Evolutionary conservation across 2,888 invertebrate species (phyloP).

Genomic region (Zaprionus lineosus): DNA sequence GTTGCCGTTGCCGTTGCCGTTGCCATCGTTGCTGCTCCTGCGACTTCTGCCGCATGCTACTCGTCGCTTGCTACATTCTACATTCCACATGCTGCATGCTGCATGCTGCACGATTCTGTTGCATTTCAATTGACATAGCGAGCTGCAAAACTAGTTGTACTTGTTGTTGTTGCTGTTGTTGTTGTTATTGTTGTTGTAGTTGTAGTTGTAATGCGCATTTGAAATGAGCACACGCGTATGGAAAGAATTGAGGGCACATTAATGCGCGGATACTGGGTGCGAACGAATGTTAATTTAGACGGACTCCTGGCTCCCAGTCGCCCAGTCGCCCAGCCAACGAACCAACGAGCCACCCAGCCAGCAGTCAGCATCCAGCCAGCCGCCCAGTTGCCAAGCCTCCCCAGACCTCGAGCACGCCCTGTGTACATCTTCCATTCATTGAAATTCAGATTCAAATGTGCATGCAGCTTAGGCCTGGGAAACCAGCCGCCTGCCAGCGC

Average conservation of each 20-base stretch:
- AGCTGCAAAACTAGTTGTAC: slow-evolving; percentile 49
- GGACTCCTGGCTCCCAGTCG: too few species aligned
- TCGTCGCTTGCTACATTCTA: slow-evolving; percentile 25
- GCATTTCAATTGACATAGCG: slow-evolving; percentile 73
- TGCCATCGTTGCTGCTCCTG: too few species aligned
- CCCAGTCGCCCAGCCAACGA: too few species aligned
- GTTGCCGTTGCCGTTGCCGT: too few species aligned
- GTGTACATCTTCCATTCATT: slow-evolving; percentile 20
- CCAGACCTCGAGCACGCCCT: background rate
- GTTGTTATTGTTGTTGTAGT: slow-evolving; percentile 21
- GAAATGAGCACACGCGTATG: slow-evolving; percentile 76
- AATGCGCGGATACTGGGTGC: slow-evolving; percentile 59
- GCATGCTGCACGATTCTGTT: slow-evolving; percentile 43
- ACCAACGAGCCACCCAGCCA: too few species aligned
- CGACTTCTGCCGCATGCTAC: too few species aligned
- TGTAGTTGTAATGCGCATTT: slow-evolving; percentile 74
- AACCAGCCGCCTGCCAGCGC: slow-evolving; percentile 39
- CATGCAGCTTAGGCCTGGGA: slow-evolving; percentile 54
- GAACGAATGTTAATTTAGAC: slow-evolving; percentile 71
- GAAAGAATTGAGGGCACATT: slow-evolving; percentile 73
- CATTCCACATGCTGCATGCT: slow-evolving; percentile 2
- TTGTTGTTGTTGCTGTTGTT: slow-evolving; percentile 28
- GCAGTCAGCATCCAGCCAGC: too few species aligned
- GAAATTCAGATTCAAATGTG: slow-evolving; percentile 70
- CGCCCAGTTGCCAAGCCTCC: too few species aligned